These are phyloP conservation scores for Drosophila nigromelanica DNA, from an alignment of 1,140 invertebrate genomes.

Conservation along the genomic window DNA sequence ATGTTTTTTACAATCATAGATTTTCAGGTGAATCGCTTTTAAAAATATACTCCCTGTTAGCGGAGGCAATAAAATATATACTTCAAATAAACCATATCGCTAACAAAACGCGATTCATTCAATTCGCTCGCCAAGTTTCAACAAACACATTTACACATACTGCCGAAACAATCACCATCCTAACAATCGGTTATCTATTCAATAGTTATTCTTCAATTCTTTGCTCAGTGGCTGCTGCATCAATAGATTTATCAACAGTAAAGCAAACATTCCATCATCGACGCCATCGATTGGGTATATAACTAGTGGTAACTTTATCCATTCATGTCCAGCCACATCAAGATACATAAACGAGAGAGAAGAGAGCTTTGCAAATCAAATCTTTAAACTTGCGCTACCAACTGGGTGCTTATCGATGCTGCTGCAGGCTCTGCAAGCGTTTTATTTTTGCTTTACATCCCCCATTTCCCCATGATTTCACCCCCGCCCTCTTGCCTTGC, in stretches of 20 bases:
- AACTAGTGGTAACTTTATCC: conserved; percentile 30
- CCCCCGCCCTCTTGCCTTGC: neutral
- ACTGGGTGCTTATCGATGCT: conserved; percentile 60
- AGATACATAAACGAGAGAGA: conserved; percentile 6
- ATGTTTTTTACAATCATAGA: too few relatives aligned
- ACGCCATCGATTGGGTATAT: conserved; percentile 57
- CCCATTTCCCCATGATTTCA: neutral
- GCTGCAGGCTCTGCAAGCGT: conserved; percentile 26
- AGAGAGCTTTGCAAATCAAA: conserved; percentile 69
- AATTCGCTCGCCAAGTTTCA: neutral
- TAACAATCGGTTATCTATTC: neutral
- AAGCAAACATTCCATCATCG: conserved; percentile 70
- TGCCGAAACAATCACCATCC: conserved; percentile 6
- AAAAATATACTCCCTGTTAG: too few relatives aligned
- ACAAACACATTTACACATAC: neutral
- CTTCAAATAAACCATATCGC: neutral
- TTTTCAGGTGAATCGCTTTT: too few relatives aligned
- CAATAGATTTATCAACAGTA: conserved; percentile 51
- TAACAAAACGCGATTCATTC: neutral
- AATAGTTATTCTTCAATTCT: conserved; percentile 24
- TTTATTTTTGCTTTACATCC: neutral
- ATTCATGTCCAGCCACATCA: conserved; percentile 30
- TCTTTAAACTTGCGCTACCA: conserved; percentile 73
- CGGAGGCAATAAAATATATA: too few relatives aligned
- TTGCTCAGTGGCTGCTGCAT: conserved; percentile 32